These are phyloP conservation scores for Trichosurus vulpecula DNA, from an alignment of 2,797 vertebrate species.

Conservation along the genomic window DNA sequence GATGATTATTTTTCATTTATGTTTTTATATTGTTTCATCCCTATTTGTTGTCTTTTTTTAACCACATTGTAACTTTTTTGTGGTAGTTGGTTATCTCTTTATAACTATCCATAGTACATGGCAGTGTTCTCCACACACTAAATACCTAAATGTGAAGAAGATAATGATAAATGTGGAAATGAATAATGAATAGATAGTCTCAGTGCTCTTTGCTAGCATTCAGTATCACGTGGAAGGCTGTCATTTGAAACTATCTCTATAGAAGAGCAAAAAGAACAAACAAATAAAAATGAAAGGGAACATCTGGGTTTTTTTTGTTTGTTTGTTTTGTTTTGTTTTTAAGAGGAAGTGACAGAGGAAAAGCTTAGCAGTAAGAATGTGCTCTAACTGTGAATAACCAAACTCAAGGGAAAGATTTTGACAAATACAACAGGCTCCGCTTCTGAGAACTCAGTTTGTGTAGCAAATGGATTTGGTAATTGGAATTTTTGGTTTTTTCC, in stretches of 20 bases:
- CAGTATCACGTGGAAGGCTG: constrained; percentile 48
- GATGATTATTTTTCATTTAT: constrained; percentile 21
- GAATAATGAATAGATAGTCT: constrained; percentile 6
- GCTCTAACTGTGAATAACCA: constrained; percentile 42
- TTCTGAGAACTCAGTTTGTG: constrained; percentile 56
- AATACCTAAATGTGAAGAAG: background rate
- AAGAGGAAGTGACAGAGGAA: constrained; percentile 35
- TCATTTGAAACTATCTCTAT: constrained; percentile 38
- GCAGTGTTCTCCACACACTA: background rate
- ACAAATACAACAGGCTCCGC: constrained; percentile 25
- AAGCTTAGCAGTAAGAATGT: constrained; percentile 44
- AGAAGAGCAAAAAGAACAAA: constrained; percentile 45
- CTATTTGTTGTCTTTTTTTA: background rate
- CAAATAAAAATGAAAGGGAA: constrained; percentile 60
- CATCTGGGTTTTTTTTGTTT: constrained; percentile 47
- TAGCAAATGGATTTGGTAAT: constrained; percentile 68
- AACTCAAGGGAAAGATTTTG: constrained; percentile 66
- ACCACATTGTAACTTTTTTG: background rate
- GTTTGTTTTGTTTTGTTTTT: constrained; percentile 21
- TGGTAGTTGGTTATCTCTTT: constrained; percentile 6
- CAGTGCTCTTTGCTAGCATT: constrained; percentile 16
- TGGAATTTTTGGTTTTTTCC: constrained; percentile 65
- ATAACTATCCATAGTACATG: background rate
- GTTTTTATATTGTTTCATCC: background rate
- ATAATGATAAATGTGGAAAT: background rate